Evolutionary conservation across 1,140 invertebrate genomes (phyloP).

Genomic region (Drosophila tani): DNA sequence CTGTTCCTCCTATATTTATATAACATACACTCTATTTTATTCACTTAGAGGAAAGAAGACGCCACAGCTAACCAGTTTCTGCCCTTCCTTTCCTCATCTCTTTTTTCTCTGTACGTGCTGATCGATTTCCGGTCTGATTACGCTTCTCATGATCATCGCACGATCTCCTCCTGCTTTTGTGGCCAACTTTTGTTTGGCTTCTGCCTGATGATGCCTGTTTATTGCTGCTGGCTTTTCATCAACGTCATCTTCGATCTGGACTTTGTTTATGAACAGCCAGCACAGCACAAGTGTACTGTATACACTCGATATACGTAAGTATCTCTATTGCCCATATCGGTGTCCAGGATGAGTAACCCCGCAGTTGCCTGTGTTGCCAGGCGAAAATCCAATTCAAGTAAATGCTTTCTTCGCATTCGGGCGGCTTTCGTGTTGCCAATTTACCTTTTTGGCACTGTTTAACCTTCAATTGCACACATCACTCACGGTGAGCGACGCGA

Average conservation of each 20-base stretch:
- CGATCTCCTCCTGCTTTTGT: constrained; percentile 43
- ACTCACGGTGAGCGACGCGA: constrained; percentile 45
- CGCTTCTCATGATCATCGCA: constrained; percentile 73
- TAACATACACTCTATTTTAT: constrained; percentile 35
- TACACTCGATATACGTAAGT: constrained; percentile 15
- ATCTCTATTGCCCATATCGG: constrained; percentile 40
- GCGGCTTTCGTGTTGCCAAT: constrained; percentile 39
- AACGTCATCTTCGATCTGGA: constrained; percentile 52
- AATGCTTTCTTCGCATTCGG: constrained; percentile 32
- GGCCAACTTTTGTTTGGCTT: constrained; percentile 74
- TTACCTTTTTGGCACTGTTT: constrained; percentile 74
- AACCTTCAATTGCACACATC: constrained; percentile 74
- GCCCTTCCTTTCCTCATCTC: constrained; percentile 12
- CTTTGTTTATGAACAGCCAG: constrained; percentile 38
- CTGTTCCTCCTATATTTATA: constrained; percentile 2
- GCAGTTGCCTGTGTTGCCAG: constrained; percentile 12
- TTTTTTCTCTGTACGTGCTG: constrained; percentile 67
- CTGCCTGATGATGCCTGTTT: constrained; percentile 45
- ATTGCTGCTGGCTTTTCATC: constrained; percentile 60
- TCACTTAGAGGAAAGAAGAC: constrained; percentile 26
- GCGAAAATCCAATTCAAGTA: constrained; percentile 3
- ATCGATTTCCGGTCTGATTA: constrained; percentile 85
- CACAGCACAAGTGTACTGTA: constrained; percentile 17
- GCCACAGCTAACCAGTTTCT: constrained; percentile 18
- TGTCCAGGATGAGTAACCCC: constrained; percentile 32